Evolutionary conservation across 2,888 invertebrate species (phyloP).

Genomic region (Watsonalla binaria): DNA sequence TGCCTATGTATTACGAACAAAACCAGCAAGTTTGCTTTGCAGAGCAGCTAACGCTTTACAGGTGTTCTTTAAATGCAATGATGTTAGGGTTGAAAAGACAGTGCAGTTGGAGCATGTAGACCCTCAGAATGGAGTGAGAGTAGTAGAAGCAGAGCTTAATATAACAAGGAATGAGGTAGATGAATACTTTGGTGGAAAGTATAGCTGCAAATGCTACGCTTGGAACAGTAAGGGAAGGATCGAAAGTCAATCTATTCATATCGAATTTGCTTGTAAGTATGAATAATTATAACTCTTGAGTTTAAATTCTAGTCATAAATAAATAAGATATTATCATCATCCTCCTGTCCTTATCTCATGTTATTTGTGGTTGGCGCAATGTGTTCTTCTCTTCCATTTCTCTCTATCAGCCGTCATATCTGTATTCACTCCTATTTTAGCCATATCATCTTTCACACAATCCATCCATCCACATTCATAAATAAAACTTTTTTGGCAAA

Average conservation of each 20-base stretch:
- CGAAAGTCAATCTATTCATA: conserved; percentile 85
- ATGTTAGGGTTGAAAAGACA: conserved; percentile 74
- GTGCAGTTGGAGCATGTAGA: conserved; percentile 86
- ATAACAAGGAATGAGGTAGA: conserved; percentile 89
- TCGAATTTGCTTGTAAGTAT: conserved; percentile 93
- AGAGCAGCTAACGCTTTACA: conserved; percentile 94
- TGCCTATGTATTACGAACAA: conserved; percentile 92
- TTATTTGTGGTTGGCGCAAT: too few species aligned
- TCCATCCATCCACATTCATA: too few species aligned
- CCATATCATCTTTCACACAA: too few species aligned
- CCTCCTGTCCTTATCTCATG: too few species aligned
- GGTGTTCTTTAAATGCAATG: conserved; percentile 89
- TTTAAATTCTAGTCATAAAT: too few species aligned
- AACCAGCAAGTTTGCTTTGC: conserved; percentile 92
- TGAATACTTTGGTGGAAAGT: conserved; percentile 89
- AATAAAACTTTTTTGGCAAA: too few species aligned
- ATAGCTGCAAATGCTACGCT: conserved; percentile 92
- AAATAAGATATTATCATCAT: too few species aligned
- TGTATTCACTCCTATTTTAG: too few species aligned
- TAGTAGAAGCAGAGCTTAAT: conserved; percentile 86
- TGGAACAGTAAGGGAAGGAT: conserved; percentile 88
- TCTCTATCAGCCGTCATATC: too few species aligned
- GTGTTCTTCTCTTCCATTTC: too few species aligned
- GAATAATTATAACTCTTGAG: too few species aligned
- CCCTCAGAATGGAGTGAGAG: conserved; percentile 87